These are phyloP conservation scores for Nesoenas mayeri DNA, from an alignment of 2,113 vertebrate genomes.

Conservation along the genomic window DNA sequence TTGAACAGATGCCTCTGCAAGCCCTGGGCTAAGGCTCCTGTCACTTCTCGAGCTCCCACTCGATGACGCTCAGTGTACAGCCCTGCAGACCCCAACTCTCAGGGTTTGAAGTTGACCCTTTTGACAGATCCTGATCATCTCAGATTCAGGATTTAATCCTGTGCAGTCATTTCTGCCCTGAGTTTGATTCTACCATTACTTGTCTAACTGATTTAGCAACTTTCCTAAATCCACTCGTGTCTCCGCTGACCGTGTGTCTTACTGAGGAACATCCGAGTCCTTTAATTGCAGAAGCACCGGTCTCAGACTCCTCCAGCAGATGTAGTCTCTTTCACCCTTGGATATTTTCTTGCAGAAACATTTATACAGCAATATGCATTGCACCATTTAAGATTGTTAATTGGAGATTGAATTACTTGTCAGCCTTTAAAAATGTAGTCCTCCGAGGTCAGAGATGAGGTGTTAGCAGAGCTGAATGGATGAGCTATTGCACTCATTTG, in stretches of 20 bases:
- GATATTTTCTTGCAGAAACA: conserved; percentile 65
- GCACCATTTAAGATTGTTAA: conserved; percentile 73
- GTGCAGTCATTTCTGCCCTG: fast-evolving
- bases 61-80: not conserved
- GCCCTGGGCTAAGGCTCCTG: not conserved
- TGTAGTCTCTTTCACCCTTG: conserved; percentile 51
- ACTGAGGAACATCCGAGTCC: not conserved
- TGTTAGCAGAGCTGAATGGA: conserved; percentile 26
- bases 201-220: not conserved
- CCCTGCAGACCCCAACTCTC: not conserved
- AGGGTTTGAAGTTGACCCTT: not conserved
- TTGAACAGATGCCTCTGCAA: not conserved
- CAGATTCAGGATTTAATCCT: not conserved
- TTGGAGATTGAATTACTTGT: conserved; percentile 78
- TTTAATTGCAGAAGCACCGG: not conserved
- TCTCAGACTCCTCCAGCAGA: not conserved
- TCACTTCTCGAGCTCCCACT: not conserved
- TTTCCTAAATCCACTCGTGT: not conserved
- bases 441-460: conserved; percentile 59
- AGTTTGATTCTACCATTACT: not conserved
- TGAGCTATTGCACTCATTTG: conserved; percentile 29
- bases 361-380: conserved; percentile 68
- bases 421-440: conserved; percentile 73
- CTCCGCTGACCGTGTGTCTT: not conserved
- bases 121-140: not conserved